phyloP scores from a whole-genome alignment of 2,113 vertebrate genomes.

The Macquaria australasica region DNA sequence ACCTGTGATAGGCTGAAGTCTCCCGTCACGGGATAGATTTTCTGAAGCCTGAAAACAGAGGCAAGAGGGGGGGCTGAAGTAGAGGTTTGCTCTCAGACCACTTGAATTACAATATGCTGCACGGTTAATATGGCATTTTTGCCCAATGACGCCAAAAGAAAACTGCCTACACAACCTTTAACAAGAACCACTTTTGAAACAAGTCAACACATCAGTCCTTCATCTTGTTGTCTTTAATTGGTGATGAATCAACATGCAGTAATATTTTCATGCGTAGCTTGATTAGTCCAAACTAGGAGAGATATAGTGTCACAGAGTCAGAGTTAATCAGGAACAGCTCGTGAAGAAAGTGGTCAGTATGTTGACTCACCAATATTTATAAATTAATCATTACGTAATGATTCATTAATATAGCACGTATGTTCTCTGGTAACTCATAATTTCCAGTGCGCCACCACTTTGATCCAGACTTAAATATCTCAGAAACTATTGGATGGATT shows the following conservation, averaged over 20 bases:
- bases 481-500: neutral
- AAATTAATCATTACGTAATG: neutral
- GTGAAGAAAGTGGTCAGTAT: neutral
- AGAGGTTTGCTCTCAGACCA: no score
- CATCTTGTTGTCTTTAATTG: neutral
- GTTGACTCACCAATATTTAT: neutral
- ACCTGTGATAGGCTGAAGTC: no score
- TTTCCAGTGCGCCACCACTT: neutral
- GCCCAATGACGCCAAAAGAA: no score
- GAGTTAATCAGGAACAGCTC: neutral
- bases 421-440: neutral
- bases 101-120: no score
- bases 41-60: no score
- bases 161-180: no score
- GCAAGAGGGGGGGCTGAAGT: no score
- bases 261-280: neutral
- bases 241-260: neutral
- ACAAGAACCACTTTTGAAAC: neutral
- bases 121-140: no score
- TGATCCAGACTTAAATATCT: neutral
- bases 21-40: no score
- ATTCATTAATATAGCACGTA: neutral
- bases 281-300: neutral
- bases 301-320: neutral
- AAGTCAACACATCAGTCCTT: conserved; percentile 1